A percentile compares a stretch with the other conserved stretches of the same genome.
Conservation (phyloP, 2,888 invertebrate genomes). For the Parochlus steinenii region DNA sequence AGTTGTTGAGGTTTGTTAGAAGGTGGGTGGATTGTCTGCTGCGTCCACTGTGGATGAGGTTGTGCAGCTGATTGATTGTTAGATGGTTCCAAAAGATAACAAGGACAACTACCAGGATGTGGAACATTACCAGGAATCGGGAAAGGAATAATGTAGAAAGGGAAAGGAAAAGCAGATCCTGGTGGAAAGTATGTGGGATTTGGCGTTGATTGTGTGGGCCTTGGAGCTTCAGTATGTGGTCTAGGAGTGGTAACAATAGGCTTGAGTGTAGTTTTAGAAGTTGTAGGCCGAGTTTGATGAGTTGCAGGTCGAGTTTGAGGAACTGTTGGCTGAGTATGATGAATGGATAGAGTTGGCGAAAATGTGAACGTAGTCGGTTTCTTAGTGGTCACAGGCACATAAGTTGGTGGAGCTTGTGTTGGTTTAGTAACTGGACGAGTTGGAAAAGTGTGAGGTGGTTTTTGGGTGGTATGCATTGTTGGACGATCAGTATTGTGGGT, state of each 20-base stretch:
- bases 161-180: too few relatives aligned
- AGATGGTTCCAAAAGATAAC: conserved; percentile 41
- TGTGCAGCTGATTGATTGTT: conserved; percentile 27
- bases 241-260: too few relatives aligned
- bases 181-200: too few relatives aligned
- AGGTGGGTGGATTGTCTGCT: conserved; percentile 24
- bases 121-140: too few relatives aligned
- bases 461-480: not conserved
- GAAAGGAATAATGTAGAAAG: too few relatives aligned
- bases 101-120: conserved; percentile 41
- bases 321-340: too few relatives aligned
- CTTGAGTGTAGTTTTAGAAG: not conserved
- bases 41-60: conserved; percentile 22
- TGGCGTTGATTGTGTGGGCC: conserved; percentile 8
- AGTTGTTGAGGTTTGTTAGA: conserved; percentile 19
- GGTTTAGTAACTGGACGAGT: not conserved
- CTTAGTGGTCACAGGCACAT: not conserved
- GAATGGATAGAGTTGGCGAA: too few relatives aligned
- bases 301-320: not conserved
- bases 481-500: not conserved
- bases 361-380: too few relatives aligned
- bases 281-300: not conserved
- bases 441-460: not conserved
- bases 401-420: not conserved
- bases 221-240: conserved; percentile 1